Conservation (phyloP, 2,888 invertebrate genomes). For the Stenoptilia bipunctidactyla region DNA sequence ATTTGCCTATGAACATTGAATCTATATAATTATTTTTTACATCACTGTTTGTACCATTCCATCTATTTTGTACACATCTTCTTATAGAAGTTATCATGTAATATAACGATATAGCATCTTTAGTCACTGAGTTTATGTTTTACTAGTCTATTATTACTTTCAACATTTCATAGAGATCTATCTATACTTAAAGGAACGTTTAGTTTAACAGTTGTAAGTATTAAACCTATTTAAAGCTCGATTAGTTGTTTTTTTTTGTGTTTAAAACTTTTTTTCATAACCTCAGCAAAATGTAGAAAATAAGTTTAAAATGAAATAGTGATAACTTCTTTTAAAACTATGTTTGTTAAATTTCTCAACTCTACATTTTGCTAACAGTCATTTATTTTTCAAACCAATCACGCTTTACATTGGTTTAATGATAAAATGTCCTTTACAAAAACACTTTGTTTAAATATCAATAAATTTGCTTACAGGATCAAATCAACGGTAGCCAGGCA, state of each 20-base stretch:
- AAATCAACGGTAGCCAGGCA: conserved; percentile 27
- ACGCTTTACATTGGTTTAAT: neutral
- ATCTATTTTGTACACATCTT: neutral
- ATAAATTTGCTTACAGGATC: too few species aligned
- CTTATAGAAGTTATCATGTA: conserved; percentile 49
- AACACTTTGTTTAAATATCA: too few species aligned
- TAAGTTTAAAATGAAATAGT: too few species aligned
- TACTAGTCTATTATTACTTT: conserved; percentile 12
- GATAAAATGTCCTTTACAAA: too few species aligned
- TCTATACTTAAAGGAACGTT: conserved; percentile 67
- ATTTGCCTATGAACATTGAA: too few species aligned
- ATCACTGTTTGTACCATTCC: neutral
- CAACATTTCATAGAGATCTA: conserved; percentile 48
- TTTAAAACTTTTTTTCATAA: neutral
- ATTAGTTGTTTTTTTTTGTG: neutral
- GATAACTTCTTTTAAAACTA: too few species aligned
- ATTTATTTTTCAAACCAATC: neutral
- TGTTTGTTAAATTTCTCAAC: too few species aligned
- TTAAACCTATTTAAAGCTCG: neutral
- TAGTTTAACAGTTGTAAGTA: conserved; percentile 35
- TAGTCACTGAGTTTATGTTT: conserved; percentile 33
- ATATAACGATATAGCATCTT: conserved; percentile 58
- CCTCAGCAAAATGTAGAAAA: too few species aligned
- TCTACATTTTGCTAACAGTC: too few species aligned
- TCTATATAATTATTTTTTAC: too few species aligned